Base-by-base conservation (phyloP, 2,888 invertebrate species). In the Eilema sororculum region DNA sequence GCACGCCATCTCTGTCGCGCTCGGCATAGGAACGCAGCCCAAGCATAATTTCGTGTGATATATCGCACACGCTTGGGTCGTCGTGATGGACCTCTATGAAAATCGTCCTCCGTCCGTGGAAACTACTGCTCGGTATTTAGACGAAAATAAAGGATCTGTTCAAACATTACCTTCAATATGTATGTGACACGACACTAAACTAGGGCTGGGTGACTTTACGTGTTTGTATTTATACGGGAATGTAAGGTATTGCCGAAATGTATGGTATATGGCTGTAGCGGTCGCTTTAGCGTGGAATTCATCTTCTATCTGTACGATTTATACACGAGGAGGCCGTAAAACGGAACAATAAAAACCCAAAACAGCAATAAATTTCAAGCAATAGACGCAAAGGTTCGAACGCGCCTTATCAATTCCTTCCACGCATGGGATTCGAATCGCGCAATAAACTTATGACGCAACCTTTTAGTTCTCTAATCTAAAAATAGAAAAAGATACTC, bases 281-380 rank as follows among this genome's bases (percentile, higher is more conserved):
- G 92, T 92, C 90, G 91, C 87, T 90, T 84, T 87, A 90, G 89
- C 87, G 87, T 87, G 89, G 90, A 93, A 95, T 95, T 93, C 93
- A 93, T 94, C 93, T 94, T 94, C 91, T 95, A 95, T 94, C 95
- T 94, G 89, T 91, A 91, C 92, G 92, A 95, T 95, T 95, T 95
- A 95, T 95, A 92, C 87, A 92, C 92, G 94, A 90, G 90, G 89
- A 94, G 93, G 95, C 93, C 93, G 94, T 95, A 95, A 95, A 95
- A 95, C 95, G 94, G 93, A 95, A 95, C 95, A 95, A 95, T 95
- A 95, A 95, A 95, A 95, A 95, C 95, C 95, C 95, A 95, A 95
- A 95, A 95, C 95, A 95, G 95, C 93, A 93, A 95, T 95, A 95
- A 95, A 95, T 95, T 95, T 94, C 90, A 88, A 92, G 94, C 94